These are phyloP conservation scores for Tragelaphus eurycerus DNA, from an alignment of 2,797 vertebrate species.

Conservation along the genomic window DNA sequence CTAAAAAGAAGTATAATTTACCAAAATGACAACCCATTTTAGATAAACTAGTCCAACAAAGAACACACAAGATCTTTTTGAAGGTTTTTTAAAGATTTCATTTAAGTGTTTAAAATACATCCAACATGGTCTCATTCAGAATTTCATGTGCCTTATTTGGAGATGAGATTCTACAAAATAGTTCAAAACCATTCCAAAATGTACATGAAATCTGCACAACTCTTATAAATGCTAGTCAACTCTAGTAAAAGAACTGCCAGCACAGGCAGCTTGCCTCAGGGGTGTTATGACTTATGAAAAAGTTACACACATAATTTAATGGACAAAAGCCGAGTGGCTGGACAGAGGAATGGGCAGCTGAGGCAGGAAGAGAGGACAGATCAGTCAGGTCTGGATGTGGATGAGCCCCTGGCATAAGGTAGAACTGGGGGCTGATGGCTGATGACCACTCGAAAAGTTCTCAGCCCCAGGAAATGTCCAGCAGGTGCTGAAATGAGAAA, in stretches of 20 bases:
- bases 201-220: background rate
- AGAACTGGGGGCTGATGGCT: background rate
- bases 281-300: background rate
- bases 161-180: background rate
- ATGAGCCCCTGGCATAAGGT: background rate
- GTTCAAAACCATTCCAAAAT: no score
- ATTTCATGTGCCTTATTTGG: background rate
- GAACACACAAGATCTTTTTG: background rate
- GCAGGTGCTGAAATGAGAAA: background rate
- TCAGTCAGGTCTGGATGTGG: background rate
- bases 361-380: background rate
- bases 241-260: background rate
- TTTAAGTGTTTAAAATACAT: no score
- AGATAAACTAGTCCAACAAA: background rate
- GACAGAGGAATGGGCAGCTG: background rate
- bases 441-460: rapidly evolving
- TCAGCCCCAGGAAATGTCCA: no score
- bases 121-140: background rate
- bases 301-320: rapidly evolving
- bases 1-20: no score
- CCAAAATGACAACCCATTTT: background rate
- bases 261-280: background rate
- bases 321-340: rapidly evolving
- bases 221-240: background rate
- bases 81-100: background rate